Percentiles rank a stretch among this genome's conserved stretches.
Evolutionary conservation across 2,113 vertebrate genomes (phyloP).

Genomic region (Urocitellus parryii): DNA sequence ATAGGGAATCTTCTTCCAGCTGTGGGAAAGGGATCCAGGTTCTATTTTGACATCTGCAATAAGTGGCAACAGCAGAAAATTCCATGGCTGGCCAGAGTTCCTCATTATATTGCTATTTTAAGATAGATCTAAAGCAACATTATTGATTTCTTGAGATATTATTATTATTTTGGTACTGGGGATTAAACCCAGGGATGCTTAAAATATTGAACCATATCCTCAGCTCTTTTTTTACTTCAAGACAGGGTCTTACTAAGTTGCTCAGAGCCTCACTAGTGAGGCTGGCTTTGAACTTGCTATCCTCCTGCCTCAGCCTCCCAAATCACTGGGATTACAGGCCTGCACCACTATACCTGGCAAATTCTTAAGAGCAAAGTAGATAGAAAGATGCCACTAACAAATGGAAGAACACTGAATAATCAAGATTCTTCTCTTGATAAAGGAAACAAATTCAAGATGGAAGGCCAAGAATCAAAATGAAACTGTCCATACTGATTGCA

Average conservation of each 20-base stretch:
- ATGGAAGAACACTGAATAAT: background rate
- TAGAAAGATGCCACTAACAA: background rate
- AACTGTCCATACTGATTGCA: background rate
- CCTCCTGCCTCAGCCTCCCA: no score
- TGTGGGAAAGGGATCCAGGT: background rate
- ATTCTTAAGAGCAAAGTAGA: background rate
- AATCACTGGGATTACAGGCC: no score
- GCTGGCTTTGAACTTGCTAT: no score
- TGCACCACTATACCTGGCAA: no score
- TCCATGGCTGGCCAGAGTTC: background rate
- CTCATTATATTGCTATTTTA: constrained; percentile 14
- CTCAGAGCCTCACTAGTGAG: no score
- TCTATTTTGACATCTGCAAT: background rate
- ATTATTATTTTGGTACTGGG: background rate
- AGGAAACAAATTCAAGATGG: background rate
- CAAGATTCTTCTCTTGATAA: background rate
- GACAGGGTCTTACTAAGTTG: no score
- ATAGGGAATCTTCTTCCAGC: background rate
- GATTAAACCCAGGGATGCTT: no score
- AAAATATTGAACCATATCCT: no score
- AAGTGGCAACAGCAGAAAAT: background rate
- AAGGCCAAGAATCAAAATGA: constrained; percentile 31
- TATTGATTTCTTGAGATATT: constrained; percentile 4
- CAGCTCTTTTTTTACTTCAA: no score
- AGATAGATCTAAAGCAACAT: background rate